Conservation (phyloP, 2,113 vertebrate species). For the Jacana jacana region DNA sequence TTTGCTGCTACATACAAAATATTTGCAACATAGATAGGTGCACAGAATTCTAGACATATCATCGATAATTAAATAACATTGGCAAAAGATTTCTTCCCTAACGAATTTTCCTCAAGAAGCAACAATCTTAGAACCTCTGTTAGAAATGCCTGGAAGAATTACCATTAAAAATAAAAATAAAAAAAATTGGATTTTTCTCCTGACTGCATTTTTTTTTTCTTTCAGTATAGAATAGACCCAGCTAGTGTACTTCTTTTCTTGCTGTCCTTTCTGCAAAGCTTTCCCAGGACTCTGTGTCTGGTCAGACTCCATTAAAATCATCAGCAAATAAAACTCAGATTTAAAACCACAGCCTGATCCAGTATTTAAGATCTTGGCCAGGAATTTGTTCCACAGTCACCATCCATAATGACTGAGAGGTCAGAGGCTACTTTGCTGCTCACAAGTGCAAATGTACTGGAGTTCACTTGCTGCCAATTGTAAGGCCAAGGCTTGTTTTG, state of each 20-base stretch:
- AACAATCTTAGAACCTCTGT: background rate
- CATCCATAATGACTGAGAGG: constrained; percentile 36
- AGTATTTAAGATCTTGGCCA: constrained; percentile 31
- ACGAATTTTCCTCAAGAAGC: constrained; percentile 11
- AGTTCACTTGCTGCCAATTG: background rate
- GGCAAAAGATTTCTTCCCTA: background rate
- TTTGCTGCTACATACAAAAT: background rate
- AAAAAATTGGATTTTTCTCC: background rate
- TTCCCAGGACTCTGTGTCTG: background rate
- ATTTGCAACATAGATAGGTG: background rate
- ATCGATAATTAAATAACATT: background rate
- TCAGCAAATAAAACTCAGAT: constrained; percentile 34
- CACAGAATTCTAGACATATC: background rate
- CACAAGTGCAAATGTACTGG: background rate
- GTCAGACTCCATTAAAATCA: constrained; percentile 35
- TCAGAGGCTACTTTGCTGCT: constrained; percentile 20
- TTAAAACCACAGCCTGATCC: constrained; percentile 29
- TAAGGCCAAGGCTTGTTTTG: constrained; percentile 6
- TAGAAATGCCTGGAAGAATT: background rate
- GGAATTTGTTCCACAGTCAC: constrained; percentile 43
- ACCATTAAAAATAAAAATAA: background rate
- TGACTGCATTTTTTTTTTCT: background rate
- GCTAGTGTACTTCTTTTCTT: background rate
- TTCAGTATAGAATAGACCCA: background rate
- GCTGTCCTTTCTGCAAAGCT: background rate